Percentiles rank a stretch among this genome's conserved stretches.
Evolutionary conservation across 2,797 vertebrate species (phyloP).

Genomic region (Poeciliopsis gracilis): DNA sequence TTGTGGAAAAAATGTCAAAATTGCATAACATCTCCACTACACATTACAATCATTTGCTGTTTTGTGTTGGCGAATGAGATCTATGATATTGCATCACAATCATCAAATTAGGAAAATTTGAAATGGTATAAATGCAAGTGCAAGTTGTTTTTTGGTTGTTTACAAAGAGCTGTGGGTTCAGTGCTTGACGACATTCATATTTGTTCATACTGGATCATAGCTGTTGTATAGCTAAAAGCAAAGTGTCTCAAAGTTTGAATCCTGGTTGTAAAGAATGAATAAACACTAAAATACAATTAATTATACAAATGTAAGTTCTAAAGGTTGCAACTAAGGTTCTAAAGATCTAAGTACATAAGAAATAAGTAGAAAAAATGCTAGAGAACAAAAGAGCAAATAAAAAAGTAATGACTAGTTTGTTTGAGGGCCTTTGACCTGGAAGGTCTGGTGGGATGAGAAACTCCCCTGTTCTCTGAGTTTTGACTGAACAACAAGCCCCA

Average conservation of each 20-base stretch:
- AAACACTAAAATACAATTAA: background rate
- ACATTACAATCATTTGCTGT: background rate
- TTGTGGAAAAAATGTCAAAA: background rate
- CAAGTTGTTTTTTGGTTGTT: background rate
- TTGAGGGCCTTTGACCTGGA: slow-evolving; percentile 4
- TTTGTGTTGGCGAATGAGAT: background rate
- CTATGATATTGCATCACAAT: background rate
- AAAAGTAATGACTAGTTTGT: background rate
- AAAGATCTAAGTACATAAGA: background rate
- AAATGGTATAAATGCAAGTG: background rate
- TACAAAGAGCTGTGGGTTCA: background rate
- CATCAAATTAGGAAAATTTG: background rate
- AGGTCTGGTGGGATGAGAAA: background rate
- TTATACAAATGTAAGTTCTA: background rate
- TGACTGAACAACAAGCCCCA: slow-evolving; percentile 21
- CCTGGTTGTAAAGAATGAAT: background rate
- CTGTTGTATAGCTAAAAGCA: background rate
- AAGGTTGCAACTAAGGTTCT: background rate
- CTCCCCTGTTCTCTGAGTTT: slow-evolving; percentile 14
- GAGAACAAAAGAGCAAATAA: background rate
- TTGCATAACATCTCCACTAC: background rate
- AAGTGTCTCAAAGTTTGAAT: background rate
- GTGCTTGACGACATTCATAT: background rate
- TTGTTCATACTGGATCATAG: background rate
- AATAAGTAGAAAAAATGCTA: background rate